These are phyloP conservation scores for Hyles euphorbiae DNA, from an alignment of 1,140 invertebrate genomes.

Conservation along the genomic window DNA sequence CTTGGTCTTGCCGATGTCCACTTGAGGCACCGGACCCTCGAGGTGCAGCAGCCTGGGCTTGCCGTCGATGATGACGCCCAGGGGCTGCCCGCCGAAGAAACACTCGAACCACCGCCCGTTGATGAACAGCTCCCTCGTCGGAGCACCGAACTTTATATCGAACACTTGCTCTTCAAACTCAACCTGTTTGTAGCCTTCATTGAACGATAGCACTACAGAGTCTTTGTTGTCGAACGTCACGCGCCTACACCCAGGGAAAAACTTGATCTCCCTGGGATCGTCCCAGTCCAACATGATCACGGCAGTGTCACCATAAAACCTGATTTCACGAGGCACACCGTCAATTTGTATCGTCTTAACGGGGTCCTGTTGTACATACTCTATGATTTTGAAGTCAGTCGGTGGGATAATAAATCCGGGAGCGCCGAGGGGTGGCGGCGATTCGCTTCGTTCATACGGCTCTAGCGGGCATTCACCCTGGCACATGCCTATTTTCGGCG, in stretches of 20 bases:
- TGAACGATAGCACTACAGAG: constrained; percentile 80
- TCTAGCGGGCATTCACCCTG: constrained; percentile 52
- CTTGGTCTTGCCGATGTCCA: constrained; percentile 83
- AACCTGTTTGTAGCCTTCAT: constrained; percentile 83
- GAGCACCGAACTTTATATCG: constrained; percentile 91
- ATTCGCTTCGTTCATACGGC: constrained; percentile 48
- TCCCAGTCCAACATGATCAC: constrained; percentile 89
- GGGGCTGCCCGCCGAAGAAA: constrained; percentile 92
- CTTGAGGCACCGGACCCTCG: constrained; percentile 91
- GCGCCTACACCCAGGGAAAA: constrained; percentile 81
- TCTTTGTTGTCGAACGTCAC: constrained; percentile 85
- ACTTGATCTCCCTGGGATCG: constrained; percentile 90
- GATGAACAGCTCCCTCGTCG: constrained; percentile 93
- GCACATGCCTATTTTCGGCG: constrained; percentile 53
- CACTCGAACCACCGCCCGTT: constrained; percentile 92
- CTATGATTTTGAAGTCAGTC: constrained; percentile 76
- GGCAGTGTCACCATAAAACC: constrained; percentile 90
- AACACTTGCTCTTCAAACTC: constrained; percentile 83
- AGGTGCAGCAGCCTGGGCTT: constrained; percentile 85
- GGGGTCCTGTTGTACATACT: constrained; percentile 80
- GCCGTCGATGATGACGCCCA: constrained; percentile 88
- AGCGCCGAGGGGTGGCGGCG: constrained; percentile 59
- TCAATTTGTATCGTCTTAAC: constrained; percentile 91
- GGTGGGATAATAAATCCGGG: constrained; percentile 67
- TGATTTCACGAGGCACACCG: constrained; percentile 86